These are phyloP conservation scores for Strix uralensis DNA, from an alignment of 2,113 vertebrate species.

Conservation along the genomic window DNA sequence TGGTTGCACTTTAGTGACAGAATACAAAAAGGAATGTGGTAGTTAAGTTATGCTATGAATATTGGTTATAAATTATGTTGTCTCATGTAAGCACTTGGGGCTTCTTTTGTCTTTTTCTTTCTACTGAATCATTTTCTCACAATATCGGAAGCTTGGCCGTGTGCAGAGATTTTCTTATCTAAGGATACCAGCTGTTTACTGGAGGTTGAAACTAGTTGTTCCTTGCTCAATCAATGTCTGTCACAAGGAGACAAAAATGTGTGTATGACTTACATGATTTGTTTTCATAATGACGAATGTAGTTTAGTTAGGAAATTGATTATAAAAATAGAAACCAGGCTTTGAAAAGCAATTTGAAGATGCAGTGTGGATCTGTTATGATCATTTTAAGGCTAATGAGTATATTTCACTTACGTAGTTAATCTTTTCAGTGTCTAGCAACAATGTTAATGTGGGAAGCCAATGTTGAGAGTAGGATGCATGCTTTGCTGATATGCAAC, in stretches of 20 bases:
- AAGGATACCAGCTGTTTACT: constrained; percentile 77
- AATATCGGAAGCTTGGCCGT: constrained; percentile 66
- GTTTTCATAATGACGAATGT: constrained; percentile 71
- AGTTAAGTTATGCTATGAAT: constrained; percentile 67
- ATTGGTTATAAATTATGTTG: constrained; percentile 70
- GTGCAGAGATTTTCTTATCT: constrained; percentile 78
- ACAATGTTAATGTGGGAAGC: constrained; percentile 62
- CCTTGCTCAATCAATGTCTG: constrained; percentile 79
- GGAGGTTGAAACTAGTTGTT: constrained; percentile 72
- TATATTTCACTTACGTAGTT: constrained; percentile 66
- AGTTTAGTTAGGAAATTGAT: constrained; percentile 74
- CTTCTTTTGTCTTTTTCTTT: constrained; percentile 59
- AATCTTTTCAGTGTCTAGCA: constrained; percentile 69
- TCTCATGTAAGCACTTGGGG: constrained; percentile 60
- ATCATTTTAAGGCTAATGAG: constrained; percentile 74
- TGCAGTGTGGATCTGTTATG: constrained; percentile 52
- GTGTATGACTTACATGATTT: constrained; percentile 74
- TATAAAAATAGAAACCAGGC: constrained; percentile 73
- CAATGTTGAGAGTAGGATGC: constrained; percentile 32
- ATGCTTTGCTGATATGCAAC: constrained; percentile 55
- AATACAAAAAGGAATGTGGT: constrained; percentile 29
- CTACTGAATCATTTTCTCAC: constrained; percentile 57
- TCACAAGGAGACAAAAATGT: constrained; percentile 76
- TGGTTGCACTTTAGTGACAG: constrained; percentile 21
- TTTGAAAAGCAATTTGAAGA: constrained; percentile 75